phyloP scores from a whole-genome alignment of 1,140 invertebrate species.

The Nomia melanderi region DNA sequence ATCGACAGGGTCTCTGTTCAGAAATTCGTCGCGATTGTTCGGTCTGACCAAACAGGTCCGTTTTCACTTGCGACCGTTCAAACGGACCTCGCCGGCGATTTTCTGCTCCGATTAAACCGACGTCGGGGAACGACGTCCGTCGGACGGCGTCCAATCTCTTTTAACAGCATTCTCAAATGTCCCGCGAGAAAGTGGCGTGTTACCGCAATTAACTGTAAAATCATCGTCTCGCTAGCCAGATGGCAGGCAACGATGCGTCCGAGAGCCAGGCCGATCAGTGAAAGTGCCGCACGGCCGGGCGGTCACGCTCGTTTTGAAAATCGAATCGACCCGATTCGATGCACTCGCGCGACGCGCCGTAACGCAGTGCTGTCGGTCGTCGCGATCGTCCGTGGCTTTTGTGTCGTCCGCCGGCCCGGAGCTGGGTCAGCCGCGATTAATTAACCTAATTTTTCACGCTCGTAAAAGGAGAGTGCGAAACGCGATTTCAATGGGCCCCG shows the following conservation, averaged over 20 bases:
- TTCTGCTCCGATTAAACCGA: no score
- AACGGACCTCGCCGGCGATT: no score
- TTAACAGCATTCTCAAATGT: background rate
- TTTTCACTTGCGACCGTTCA: no score
- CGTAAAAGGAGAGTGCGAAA: no score
- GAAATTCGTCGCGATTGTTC: no score
- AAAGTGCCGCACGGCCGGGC: constrained; percentile 34
- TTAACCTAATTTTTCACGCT: no score
- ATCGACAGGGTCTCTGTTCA: no score
- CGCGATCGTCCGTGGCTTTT: background rate
- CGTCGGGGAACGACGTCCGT: no score
- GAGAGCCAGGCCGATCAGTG: constrained; percentile 38
- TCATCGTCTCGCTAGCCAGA: constrained; percentile 13
- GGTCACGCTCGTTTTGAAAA: constrained; percentile 40
- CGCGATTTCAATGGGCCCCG: no score
- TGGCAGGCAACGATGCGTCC: constrained; percentile 21
- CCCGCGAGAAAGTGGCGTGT: constrained; percentile 12
- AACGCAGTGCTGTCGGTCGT: background rate
- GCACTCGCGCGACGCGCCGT: background rate
- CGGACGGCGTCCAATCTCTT: no score
- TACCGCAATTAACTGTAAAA: constrained; percentile 18
- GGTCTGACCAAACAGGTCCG: no score
- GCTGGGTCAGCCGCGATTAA: no score
- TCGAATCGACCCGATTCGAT: constrained; percentile 43
- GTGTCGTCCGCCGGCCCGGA: background rate